These are phyloP conservation scores for Microplitis deprimator DNA, from an alignment of 2,888 invertebrate species.

Conservation along the genomic window DNA sequence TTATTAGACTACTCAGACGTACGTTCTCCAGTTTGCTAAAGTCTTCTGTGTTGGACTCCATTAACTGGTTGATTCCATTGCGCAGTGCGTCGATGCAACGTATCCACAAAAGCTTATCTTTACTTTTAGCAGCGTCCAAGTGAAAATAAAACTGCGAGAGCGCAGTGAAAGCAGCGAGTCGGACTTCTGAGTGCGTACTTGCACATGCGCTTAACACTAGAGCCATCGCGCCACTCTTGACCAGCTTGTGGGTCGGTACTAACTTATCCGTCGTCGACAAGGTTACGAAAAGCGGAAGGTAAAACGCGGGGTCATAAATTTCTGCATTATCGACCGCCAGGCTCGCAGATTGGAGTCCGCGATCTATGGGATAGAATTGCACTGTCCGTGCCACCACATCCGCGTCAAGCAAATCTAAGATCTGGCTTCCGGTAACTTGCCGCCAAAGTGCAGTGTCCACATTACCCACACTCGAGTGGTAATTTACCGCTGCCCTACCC, in stretches of 20 bases:
- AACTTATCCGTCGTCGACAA: conserved; percentile 83
- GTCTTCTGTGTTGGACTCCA: conserved; percentile 34
- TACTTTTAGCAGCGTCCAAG: conserved; percentile 80
- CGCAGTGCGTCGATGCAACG: conserved; percentile 80
- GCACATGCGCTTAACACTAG: conserved; percentile 81
- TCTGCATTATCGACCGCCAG: conserved; percentile 4
- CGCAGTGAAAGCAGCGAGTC: conserved; percentile 82
- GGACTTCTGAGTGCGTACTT: conserved; percentile 78
- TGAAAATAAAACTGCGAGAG: conserved; percentile 83
- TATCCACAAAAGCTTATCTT: conserved; percentile 79
- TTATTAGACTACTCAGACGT: conserved; percentile 75
- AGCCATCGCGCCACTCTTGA: conserved; percentile 80
- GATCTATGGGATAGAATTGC: conserved; percentile 79
- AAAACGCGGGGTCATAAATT: conserved; percentile 87
- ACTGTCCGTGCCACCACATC: conserved; percentile 80
- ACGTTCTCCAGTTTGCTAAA: conserved; percentile 49
- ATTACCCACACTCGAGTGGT: conserved; percentile 80
- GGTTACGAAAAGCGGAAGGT: conserved; percentile 83
- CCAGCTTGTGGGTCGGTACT: conserved; percentile 81
- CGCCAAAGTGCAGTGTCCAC: conserved; percentile 77
- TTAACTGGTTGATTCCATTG: conserved; percentile 73
- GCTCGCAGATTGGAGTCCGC: conserved; percentile 72
- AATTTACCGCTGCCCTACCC: conserved; percentile 84
- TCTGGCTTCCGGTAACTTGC: conserved; percentile 81
- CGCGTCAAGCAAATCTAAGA: conserved; percentile 80